Evolutionary conservation across 92 coral and sea anemone species (phyloP).

Genomic region (Desmophyllum pertusum): DNA sequence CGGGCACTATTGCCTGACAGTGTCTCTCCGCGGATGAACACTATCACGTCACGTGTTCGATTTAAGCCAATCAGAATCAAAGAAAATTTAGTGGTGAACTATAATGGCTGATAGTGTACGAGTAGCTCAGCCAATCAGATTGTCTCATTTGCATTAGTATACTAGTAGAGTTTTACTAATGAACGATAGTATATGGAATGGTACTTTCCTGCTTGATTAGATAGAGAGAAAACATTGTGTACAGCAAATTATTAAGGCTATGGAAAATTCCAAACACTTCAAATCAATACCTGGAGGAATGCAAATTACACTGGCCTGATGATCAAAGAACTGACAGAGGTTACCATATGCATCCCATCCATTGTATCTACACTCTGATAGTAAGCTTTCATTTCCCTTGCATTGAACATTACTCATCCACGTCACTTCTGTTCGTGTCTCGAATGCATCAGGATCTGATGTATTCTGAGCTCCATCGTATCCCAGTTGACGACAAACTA

Average conservation of each 20-base stretch:
- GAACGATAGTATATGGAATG: too few relatives aligned
- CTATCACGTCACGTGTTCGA: too few relatives aligned
- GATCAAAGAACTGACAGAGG: not conserved
- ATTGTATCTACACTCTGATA: conserved; percentile 28
- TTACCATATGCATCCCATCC: not conserved
- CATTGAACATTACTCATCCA: conserved; percentile 50
- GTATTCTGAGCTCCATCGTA: conserved; percentile 42
- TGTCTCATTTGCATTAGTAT: too few relatives aligned
- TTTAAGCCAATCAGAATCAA: too few relatives aligned
- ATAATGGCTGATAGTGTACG: too few relatives aligned
- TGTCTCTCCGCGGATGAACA: too few relatives aligned
- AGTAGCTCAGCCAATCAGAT: too few relatives aligned
- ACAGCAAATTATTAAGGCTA: not conserved
- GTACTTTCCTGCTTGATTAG: too few relatives aligned
- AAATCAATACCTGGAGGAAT: not conserved
- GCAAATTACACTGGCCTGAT: conserved; percentile 21
- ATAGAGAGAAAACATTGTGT: too few relatives aligned
- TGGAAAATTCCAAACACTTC: not conserved
- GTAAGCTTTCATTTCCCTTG: conserved; percentile 41
- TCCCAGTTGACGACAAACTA: conserved; percentile 60
- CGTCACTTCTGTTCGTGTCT: not conserved
- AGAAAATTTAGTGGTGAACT: too few relatives aligned
- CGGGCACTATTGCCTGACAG: too few relatives aligned
- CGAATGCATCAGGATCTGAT: not conserved
- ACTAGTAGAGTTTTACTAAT: too few relatives aligned